phyloP scores from a whole-genome alignment of 2,888 invertebrate species.

The Cerceris rybyensis region DNA sequence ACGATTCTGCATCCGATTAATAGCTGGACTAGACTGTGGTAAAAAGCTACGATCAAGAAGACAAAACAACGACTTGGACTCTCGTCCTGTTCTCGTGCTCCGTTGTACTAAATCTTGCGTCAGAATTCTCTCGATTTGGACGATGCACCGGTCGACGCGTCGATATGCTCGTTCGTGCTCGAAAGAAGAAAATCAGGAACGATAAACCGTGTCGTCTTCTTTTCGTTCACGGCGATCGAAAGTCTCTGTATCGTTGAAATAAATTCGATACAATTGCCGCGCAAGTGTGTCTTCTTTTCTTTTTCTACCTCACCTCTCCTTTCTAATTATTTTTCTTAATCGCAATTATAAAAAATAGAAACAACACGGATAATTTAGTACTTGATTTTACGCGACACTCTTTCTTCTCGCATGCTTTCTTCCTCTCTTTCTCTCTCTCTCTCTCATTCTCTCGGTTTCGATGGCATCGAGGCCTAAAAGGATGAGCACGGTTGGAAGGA shows the following conservation, averaged over 20 bases:
- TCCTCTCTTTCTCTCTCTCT: neutral
- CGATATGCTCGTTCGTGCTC: conserved; percentile 15
- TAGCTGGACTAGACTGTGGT: conserved; percentile 72
- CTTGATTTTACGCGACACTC: conserved; percentile 52
- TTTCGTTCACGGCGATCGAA: too few species aligned
- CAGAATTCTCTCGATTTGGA: conserved; percentile 1
- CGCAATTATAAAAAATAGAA: conserved; percentile 72
- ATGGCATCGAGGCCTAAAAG: conserved; percentile 26
- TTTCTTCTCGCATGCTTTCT: conserved; percentile 3
- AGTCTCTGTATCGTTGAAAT: neutral
- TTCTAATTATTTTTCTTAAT: conserved; percentile 53
- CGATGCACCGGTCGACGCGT: conserved; percentile 22
- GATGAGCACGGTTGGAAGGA: conserved; percentile 53
- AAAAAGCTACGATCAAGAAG: conserved; percentile 67
- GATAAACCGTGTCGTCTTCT: too few species aligned
- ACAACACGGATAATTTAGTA: conserved; percentile 69
- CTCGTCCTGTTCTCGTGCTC: neutral
- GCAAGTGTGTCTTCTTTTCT: conserved; percentile 30
- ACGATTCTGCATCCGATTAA: conserved; percentile 66
- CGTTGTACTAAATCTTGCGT: neutral
- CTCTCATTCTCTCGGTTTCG: conserved; percentile 2
- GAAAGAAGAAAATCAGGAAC: too few species aligned
- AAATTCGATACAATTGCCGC: conserved; percentile 6
- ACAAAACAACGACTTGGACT: conserved; percentile 1
- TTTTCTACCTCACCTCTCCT: conserved; percentile 31